Conservation (phyloP, 2,797 vertebrate genomes). For the Mormyrus hasselquistii region DNA sequence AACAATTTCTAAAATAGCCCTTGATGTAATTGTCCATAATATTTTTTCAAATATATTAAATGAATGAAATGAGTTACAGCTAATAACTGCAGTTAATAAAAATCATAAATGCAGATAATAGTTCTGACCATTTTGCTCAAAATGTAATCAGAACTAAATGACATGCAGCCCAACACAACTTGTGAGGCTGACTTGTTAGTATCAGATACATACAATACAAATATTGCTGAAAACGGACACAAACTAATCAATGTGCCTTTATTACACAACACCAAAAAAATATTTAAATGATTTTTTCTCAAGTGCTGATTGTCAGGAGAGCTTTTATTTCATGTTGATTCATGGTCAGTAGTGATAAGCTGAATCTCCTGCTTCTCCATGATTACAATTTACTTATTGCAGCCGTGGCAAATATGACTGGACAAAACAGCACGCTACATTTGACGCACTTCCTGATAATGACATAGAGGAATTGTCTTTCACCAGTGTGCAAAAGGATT, state of each 20-base stretch:
- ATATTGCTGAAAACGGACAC: conserved; percentile 17
- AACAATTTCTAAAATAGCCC: conserved; percentile 64
- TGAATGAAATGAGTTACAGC: conserved; percentile 44
- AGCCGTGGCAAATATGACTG: conserved; percentile 7
- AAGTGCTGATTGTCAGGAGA: conserved; percentile 19
- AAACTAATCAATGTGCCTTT: not conserved
- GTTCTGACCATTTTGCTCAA: not conserved
- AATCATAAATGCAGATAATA: not conserved
- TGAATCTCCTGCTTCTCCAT: not conserved
- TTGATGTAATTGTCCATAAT: conserved; percentile 61
- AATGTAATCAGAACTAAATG: not conserved
- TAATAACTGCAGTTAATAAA: conserved; percentile 17
- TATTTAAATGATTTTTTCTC: not conserved
- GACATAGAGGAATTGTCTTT: not conserved
- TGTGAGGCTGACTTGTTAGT: not conserved
- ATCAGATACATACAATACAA: conserved; percentile 6
- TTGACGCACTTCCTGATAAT: not conserved
- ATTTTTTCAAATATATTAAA: conserved; percentile 39
- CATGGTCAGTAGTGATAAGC: conserved; percentile 3
- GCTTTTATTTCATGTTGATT: not conserved
- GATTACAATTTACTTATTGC: not conserved
- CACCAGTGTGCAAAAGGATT: not conserved
- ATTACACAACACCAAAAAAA: not conserved
- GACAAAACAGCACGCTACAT: conserved; percentile 14
- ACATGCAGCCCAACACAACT: conserved; percentile 12